These are phyloP conservation scores for Albula glossodonta DNA, from an alignment of 2,113 vertebrate genomes.

Conservation along the genomic window DNA sequence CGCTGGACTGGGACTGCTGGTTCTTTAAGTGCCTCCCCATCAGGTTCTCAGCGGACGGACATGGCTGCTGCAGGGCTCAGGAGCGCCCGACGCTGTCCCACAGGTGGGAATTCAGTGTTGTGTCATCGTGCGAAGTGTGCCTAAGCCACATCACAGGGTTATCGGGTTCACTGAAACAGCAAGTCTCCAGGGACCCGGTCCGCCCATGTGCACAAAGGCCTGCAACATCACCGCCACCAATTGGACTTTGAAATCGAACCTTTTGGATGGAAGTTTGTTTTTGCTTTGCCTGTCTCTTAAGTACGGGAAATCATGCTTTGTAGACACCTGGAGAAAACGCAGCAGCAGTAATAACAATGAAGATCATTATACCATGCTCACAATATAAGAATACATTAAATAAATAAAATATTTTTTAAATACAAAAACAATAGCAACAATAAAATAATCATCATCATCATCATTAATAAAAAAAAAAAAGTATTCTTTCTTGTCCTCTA, in stretches of 20 bases:
- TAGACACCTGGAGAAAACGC: neutral
- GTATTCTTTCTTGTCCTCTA: too few relatives aligned
- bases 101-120: neutral
- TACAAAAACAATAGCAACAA: neutral
- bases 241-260: conserved; percentile 9
- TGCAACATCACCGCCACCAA: neutral
- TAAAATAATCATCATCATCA: neutral
- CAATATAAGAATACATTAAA: too few relatives aligned
- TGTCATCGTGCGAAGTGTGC: neutral
- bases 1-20: neutral
- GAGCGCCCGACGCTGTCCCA: neutral
- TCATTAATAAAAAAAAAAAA: too few relatives aligned
- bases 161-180: conserved; percentile 12
- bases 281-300: neutral
- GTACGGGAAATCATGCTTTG: neutral
- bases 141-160: neutral
- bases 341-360: neutral
- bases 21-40: neutral
- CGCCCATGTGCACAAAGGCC: neutral
- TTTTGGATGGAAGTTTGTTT: neutral
- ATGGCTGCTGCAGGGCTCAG: neutral
- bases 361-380: neutral
- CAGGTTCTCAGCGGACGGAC: neutral
- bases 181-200: neutral
- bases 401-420: neutral